Evolutionary conservation across 2,888 invertebrate genomes (phyloP).

Genomic region (Bruchidius siliquastri): DNA sequence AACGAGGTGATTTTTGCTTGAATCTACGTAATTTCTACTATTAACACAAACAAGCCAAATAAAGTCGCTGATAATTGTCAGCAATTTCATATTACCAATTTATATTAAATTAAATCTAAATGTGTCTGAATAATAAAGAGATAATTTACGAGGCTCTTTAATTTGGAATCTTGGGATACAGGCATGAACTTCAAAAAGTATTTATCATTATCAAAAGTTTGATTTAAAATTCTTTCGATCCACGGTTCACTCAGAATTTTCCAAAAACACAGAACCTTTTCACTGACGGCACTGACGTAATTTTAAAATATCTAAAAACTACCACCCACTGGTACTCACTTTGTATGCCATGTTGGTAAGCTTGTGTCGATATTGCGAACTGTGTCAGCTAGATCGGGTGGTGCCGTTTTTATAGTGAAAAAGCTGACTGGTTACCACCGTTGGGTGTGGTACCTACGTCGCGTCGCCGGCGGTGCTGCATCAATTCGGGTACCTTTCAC

Average conservation of each 20-base stretch:
- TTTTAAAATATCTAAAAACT: neutral
- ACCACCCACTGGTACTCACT: neutral
- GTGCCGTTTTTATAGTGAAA: neutral
- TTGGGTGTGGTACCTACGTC: neutral
- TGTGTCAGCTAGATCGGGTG: neutral
- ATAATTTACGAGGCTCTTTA: no score
- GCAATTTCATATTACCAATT: no score
- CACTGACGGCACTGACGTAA: neutral
- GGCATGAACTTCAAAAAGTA: no score
- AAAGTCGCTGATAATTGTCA: no score
- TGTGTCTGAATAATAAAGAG: no score
- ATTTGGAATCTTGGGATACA: no score
- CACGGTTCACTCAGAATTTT: neutral
- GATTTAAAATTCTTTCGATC: no score
- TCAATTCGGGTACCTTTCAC: neutral
- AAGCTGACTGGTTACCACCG: neutral
- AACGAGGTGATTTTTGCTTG: no score
- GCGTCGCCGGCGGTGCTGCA: neutral
- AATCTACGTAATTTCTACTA: no score
- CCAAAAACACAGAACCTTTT: neutral
- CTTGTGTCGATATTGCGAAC: neutral
- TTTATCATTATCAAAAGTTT: no score
- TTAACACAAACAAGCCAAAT: no score
- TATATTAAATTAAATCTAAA: no score
- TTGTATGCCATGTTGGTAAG: neutral